Percentiles rank a stretch among this genome's conserved stretches.
phyloP scores from a whole-genome alignment of 2,888 invertebrate genomes.

The Latrodectus hesperus region DNA sequence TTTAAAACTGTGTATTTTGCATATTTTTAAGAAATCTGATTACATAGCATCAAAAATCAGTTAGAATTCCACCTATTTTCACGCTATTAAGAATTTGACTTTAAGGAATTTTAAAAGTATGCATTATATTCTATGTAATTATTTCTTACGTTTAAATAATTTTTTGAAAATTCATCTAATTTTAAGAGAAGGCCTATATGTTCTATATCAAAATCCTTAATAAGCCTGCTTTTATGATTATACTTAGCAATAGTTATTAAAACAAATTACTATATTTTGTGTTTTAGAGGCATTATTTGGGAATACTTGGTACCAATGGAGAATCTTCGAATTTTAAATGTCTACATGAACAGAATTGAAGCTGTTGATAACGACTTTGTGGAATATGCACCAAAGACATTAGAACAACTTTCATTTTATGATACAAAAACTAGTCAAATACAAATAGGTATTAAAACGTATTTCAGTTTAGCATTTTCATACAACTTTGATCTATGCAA shows the following conservation, averaged over 20 bases:
- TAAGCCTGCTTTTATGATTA: not conserved
- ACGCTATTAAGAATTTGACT: not conserved
- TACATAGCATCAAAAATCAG: too few species aligned
- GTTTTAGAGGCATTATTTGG: slow-evolving; percentile 33
- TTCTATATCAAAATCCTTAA: not conserved
- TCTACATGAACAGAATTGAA: slow-evolving; percentile 18
- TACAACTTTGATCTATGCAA: too few species aligned
- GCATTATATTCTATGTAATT: too few species aligned
- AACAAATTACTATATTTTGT: not conserved
- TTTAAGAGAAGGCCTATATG: not conserved
- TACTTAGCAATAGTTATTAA: not conserved
- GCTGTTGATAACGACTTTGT: slow-evolving; percentile 9
- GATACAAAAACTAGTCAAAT: slow-evolving; percentile 16
- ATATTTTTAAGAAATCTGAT: too few species aligned
- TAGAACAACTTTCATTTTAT: slow-evolving; percentile 29
- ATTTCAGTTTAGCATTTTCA: too few species aligned
- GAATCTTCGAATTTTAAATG: slow-evolving; percentile 19
- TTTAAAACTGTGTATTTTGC: too few species aligned
- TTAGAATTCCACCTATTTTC: too few species aligned
- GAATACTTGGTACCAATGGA: slow-evolving; percentile 7
- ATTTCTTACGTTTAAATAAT: not conserved
- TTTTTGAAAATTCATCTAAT: not conserved
- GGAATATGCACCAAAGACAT: not conserved
- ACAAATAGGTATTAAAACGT: not conserved
- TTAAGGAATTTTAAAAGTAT: not conserved